Percentiles rank a stretch among this genome's conserved stretches.
phyloP scores from a whole-genome alignment of 2,888 invertebrate species.

The Desoria tigrina region DNA sequence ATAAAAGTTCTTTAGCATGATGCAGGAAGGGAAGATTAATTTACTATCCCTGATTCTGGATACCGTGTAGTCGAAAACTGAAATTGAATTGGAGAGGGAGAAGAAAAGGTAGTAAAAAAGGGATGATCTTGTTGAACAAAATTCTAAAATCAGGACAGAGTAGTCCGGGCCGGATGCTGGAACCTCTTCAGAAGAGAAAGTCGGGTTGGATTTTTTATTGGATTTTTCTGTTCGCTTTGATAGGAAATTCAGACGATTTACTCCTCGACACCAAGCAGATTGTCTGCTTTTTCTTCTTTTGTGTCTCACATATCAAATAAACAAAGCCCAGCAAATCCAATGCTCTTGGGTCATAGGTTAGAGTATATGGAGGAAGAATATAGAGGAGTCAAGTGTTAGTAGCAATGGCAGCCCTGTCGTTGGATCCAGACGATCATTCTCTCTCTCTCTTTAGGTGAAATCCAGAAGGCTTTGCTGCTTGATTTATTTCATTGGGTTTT shows the following conservation, averaged over 20 bases:
- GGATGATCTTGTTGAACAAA: too few relatives aligned
- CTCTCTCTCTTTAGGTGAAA: conserved; percentile 4
- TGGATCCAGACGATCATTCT: not conserved
- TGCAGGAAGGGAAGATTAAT: too few relatives aligned
- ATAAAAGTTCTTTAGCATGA: too few relatives aligned
- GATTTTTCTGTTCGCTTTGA: not conserved
- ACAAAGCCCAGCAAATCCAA: conserved; percentile 13
- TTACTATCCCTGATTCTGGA: too few relatives aligned
- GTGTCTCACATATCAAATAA: conserved; percentile 5
- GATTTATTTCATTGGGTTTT: conserved; percentile 22
- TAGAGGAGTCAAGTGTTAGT: not conserved
- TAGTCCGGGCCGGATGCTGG: too few relatives aligned
- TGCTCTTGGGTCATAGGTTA: conserved; percentile 15
- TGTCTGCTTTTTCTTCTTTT: conserved; percentile 1
- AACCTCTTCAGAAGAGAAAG: not conserved
- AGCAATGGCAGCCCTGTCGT: not conserved
- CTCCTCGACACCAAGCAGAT: not conserved
- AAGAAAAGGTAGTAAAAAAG: too few relatives aligned
- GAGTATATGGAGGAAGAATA: not conserved
- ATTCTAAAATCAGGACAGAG: too few relatives aligned
- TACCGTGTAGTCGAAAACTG: too few relatives aligned
- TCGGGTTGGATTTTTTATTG: not conserved
- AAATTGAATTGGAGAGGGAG: too few relatives aligned
- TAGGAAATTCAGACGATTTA: too few relatives aligned
- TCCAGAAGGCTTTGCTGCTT: conserved; percentile 14